Evolutionary conservation across 2,888 invertebrate genomes (phyloP).

Genomic region (Anarsia innoxiella): DNA sequence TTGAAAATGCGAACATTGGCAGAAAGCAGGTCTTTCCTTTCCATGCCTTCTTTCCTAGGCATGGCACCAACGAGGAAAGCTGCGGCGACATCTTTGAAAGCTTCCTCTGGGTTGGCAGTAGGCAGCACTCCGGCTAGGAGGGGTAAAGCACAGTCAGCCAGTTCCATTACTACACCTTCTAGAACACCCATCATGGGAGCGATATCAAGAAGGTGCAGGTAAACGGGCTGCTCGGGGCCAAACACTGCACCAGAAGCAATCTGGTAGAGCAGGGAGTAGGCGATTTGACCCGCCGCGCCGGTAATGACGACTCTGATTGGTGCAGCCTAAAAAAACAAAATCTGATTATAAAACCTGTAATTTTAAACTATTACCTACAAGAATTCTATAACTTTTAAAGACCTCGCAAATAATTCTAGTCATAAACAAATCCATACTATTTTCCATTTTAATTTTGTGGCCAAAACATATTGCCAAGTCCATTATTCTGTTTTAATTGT

Average conservation of each 20-base stretch:
- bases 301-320: constrained; percentile 96
- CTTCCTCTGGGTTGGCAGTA: constrained; percentile 90
- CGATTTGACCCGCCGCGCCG: constrained; percentile 99
- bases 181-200: constrained; percentile 96
- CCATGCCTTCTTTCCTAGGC: constrained; percentile 98
- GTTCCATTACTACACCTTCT: constrained; percentile 98
- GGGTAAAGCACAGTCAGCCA: constrained; percentile 96
- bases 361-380: too few relatives aligned
- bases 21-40: constrained; percentile 96
- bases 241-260: constrained; percentile 97
- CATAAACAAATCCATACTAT: neutral
- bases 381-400: too few relatives aligned
- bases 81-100: constrained; percentile 96
- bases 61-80: constrained; percentile 98
- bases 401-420: too few relatives aligned
- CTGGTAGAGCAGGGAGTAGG: constrained; percentile 96
- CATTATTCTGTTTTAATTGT: too few relatives aligned
- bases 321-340: constrained; percentile 72
- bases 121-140: constrained; percentile 88
- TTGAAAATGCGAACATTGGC: constrained; percentile 99
- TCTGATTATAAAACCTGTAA: constrained; percentile 11
- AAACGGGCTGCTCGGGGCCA: constrained; percentile 89
- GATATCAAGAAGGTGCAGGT: constrained; percentile 94
- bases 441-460: too few relatives aligned
- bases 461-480: too few relatives aligned